These are phyloP conservation scores for Microcebus jonahi DNA, from an alignment of 2,113 vertebrate genomes.

Conservation along the genomic window DNA sequence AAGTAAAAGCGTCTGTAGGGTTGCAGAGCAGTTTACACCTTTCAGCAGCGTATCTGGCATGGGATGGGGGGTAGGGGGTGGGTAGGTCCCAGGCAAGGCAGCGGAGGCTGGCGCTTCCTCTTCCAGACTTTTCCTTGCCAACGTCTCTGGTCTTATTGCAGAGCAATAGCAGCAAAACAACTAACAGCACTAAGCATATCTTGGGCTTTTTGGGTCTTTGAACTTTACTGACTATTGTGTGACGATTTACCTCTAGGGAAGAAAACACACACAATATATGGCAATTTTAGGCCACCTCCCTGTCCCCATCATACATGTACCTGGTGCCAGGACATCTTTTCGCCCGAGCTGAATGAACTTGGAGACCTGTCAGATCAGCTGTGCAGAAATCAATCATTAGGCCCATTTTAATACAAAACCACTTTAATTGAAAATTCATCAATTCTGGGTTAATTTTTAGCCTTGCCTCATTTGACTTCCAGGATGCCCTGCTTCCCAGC, in stretches of 20 bases:
- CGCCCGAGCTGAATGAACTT: neutral
- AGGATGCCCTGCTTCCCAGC: neutral
- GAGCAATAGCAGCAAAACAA: neutral
- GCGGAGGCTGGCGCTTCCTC: neutral
- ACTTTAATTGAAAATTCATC: neutral
- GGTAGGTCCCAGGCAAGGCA: accelerated
- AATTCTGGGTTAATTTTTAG: neutral
- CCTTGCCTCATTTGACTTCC: neutral
- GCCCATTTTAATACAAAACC: neutral
- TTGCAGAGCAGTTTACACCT: neutral
- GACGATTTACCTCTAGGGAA: neutral
- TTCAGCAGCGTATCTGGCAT: neutral
- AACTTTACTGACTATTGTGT: neutral
- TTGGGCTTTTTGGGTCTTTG: neutral
- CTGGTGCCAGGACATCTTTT: neutral
- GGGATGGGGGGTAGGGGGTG: neutral
- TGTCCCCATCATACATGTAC: neutral
- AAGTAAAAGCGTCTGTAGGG: neutral
- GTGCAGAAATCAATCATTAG: neutral
- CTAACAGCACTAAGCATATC: neutral
- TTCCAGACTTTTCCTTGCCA: too few species aligned
- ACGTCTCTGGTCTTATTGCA: neutral
- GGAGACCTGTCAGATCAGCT: neutral
- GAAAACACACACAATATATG: neutral
- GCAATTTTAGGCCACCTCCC: neutral